Evolutionary conservation across 2,797 vertebrate genomes (phyloP).

Genomic region (Morus bassanus): DNA sequence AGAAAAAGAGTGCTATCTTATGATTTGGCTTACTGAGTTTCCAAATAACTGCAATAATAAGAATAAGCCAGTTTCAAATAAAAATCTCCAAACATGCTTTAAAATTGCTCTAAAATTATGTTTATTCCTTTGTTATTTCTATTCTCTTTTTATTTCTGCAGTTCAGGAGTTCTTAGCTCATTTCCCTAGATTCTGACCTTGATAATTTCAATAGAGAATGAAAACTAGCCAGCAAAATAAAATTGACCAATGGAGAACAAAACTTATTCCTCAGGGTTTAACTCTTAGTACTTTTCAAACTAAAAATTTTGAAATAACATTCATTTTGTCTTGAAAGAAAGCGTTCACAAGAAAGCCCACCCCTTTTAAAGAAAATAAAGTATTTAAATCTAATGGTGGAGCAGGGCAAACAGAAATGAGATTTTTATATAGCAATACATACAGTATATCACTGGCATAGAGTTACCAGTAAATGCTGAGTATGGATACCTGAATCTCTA

Average conservation of each 20-base stretch:
- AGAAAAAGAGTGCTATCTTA: background rate
- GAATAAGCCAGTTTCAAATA: background rate
- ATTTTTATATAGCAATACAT: background rate
- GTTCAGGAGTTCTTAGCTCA: background rate
- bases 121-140: background rate
- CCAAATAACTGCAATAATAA: background rate
- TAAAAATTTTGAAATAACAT: background rate
- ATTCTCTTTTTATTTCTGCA: background rate
- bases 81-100: background rate
- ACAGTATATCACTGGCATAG: background rate
- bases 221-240: background rate
- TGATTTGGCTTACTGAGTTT: background rate
- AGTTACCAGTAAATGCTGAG: background rate
- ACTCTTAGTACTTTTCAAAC: background rate
- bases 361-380: background rate
- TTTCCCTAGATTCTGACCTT: background rate
- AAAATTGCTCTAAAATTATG: background rate
- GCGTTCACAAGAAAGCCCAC: background rate
- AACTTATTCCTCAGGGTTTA: background rate
- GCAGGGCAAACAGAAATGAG: background rate
- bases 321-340: background rate
- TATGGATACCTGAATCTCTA: background rate
- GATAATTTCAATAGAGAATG: background rate
- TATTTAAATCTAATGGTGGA: background rate
- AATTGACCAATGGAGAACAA: background rate